Evolutionary conservation across 2,888 invertebrate species (phyloP).

Genomic region (Malthinus seriepunctatus): DNA sequence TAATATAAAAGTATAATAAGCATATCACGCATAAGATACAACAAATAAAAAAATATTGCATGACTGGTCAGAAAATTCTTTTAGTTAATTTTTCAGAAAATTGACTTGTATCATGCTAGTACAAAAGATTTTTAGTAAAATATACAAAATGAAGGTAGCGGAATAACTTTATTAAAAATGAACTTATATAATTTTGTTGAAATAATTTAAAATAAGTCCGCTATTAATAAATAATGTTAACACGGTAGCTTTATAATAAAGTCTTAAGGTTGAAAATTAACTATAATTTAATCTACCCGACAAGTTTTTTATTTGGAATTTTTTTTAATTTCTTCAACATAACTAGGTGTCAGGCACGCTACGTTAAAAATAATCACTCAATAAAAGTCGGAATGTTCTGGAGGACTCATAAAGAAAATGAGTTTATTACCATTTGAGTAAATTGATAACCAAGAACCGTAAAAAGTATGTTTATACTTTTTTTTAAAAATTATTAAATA

Average conservation of each 20-base stretch:
- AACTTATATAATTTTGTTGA: background rate
- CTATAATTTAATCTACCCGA: slow-evolving; percentile 39
- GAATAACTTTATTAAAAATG: slow-evolving; percentile 4
- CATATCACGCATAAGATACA: slow-evolving; percentile 27
- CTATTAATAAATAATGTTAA: slow-evolving; percentile 22
- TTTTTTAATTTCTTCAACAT: slow-evolving; percentile 37
- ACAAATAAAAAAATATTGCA: slow-evolving; percentile 27
- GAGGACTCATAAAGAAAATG: slow-evolving; percentile 38
- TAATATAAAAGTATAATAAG: slow-evolving; percentile 5
- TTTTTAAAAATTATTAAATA: slow-evolving; percentile 19
- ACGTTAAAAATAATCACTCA: slow-evolving; percentile 43
- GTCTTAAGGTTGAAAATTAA: slow-evolving; percentile 40
- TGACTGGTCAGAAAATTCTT: slow-evolving; percentile 30
- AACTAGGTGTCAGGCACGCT: slow-evolving; percentile 44
- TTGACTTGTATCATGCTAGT: slow-evolving; percentile 37
- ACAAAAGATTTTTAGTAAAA: slow-evolving; percentile 20
- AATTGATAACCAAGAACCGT: slow-evolving; percentile 28
- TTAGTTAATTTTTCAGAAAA: slow-evolving; percentile 35
- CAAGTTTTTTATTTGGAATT: slow-evolving; percentile 34
- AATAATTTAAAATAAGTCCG: slow-evolving; percentile 16
- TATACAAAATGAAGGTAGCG: slow-evolving; percentile 9
- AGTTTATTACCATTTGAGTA: slow-evolving; percentile 31
- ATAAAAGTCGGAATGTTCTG: slow-evolving; percentile 39
- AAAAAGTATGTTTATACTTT: slow-evolving; percentile 23
- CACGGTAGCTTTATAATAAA: slow-evolving; percentile 39